Base-by-base conservation (phyloP, 2,888 invertebrate species). In the Aleiodes alternator region DNA sequence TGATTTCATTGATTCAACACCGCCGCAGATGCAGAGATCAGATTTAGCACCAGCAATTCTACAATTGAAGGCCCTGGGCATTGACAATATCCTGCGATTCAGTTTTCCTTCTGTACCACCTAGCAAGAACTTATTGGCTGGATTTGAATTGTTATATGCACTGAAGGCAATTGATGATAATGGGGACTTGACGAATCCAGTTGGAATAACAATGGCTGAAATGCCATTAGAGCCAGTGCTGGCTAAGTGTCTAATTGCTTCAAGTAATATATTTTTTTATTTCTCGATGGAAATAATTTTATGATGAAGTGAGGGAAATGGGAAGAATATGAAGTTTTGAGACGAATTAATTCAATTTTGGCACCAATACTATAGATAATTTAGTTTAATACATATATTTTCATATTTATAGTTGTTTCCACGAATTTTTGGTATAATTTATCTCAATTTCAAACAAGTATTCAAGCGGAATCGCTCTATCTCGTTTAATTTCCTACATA, bases 81-180 rank as follows among this genome's bases (percentile, higher is more conserved):
- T 99, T 72, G 94, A 96, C 80, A 98, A 99, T 86, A 92, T 99
- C 29, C 90, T 98, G 0, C 93, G 95, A 81, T 99, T 99, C 89
- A 93, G 96, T 84, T 98, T 98, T 89, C 96, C 98, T 0, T 96
- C 96, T 0, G 95, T 97, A 0, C 98, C 98, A 0, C 98, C 99
- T 0, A 95, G 97, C 0, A 94, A 95, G 83, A 96, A 96, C 87
- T 91, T 99, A 48, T 91, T 96, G 0, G 92, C 95, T 0, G 97
- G 96, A 0, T 87, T 99, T 14, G 98, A 99, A 89, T 92, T 96
- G 0, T 90, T 99, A 0, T 97, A 94, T 88, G 98, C 98, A 0
- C 90, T 99, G 55, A 92, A 92, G 70, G 96, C 96, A 0, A 91
- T 99, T 4, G 96, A 97, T 88, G 92, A 93, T 64, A 89, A 91